phyloP scores from a whole-genome alignment of 2,797 vertebrate species.

The Chelonia mydas region DNA sequence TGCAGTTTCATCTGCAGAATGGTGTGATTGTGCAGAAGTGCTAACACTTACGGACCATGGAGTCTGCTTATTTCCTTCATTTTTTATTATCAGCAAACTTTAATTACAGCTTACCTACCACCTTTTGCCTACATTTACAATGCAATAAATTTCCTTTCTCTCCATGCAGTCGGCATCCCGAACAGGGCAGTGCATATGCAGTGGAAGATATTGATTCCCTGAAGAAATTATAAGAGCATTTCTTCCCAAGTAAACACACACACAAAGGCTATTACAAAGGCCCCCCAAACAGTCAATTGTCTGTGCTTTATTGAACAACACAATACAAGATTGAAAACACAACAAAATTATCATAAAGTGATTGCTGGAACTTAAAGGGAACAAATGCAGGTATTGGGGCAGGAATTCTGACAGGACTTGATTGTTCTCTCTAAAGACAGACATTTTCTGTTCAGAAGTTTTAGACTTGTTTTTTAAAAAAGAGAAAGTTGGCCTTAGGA shows the following conservation, averaged over 20 bases:
- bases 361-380: conserved; percentile 36
- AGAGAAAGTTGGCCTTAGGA: background rate
- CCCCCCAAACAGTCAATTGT: conserved; percentile 45
- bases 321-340: conserved; percentile 37
- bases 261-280: conserved; percentile 21
- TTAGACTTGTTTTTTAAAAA: background rate
- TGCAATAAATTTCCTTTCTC: conserved; percentile 75
- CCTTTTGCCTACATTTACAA: conserved; percentile 77
- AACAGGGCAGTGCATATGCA: conserved; percentile 62
- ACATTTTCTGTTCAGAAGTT: rapidly evolving
- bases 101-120: conserved; percentile 81
- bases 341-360: conserved; percentile 53
- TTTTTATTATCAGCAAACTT: conserved; percentile 83
- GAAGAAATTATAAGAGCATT: conserved; percentile 77
- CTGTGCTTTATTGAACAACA: conserved; percentile 72
- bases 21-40: conserved; percentile 21
- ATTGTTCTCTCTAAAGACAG: background rate
- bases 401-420: background rate
- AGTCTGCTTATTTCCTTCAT: conserved; percentile 67
- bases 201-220: conserved; percentile 77
- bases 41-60: conserved; percentile 46
- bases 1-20: conserved; percentile 51
- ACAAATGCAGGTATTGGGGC: background rate
- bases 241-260: conserved; percentile 73
- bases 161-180: conserved; percentile 68